Evolutionary conservation across 2,797 vertebrate species (phyloP), one percentile per base, ranked within the genome.

Genomic region (Melanogrammus aeglefinus): DNA sequence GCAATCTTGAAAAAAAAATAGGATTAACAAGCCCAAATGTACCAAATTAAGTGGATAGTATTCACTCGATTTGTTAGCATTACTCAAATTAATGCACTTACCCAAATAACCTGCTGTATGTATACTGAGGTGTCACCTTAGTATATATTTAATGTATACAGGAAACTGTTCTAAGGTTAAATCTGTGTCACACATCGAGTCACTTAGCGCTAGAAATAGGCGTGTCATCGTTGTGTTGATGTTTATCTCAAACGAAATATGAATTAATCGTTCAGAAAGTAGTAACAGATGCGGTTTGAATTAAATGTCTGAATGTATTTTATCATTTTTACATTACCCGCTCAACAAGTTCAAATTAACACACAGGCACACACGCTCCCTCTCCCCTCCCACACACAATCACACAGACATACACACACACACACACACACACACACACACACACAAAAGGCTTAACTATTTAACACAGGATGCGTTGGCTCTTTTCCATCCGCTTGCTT

Each of bases 401-500:
- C 57, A 63, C 57, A 63, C 57, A 63, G 6, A 63, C 21, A 63
- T 14, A 21, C 47, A 57, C 57, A 63, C 57, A 63, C 57, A 63
- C 57, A 63, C 57, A 63, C 57, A 63, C n/a, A 63, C 21, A 63
- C 4, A 21, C 47, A 57, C 57, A 63, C 57, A 63, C 57, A 63
- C 57, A 63, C 57, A 63, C 57, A 63, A n/a, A 63, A 63, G 57
- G 21, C 57, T 63, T 63, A n/a, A 7, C 57, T 24, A 63, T 57
- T 7, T 63, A 63, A 63, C 57, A 63, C 57, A 63, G 57, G 51
- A 57, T 57, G 51, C 16, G 18, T 57, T 57, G 51, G 51, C 51
- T 57, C 51, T 57, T 57, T 21, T 16, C 51, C 87, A 92, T 93
- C 90, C 91, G 88, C 86, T 90, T 91, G 86, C 78, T 72, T 88